Conservation (phyloP, 1,140 invertebrate genomes). For the Antheraea mylitta region DNA sequence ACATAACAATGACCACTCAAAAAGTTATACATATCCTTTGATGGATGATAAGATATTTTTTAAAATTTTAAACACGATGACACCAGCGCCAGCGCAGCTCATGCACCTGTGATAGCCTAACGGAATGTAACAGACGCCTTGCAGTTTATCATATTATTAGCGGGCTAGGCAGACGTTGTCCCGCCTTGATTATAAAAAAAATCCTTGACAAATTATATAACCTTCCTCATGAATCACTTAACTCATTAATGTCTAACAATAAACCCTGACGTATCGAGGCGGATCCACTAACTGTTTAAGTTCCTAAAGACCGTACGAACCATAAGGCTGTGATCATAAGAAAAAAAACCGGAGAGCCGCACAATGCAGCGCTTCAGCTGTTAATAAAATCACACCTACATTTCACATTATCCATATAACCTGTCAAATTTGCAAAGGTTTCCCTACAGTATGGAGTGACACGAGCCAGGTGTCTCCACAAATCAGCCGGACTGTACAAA, state of each 20-base stretch:
- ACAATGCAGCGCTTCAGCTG: not conserved
- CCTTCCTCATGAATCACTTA: too few species aligned
- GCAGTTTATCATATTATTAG: too few species aligned
- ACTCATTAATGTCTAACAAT: not conserved
- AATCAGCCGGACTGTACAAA: not conserved
- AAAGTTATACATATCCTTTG: too few species aligned
- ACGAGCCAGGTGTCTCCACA: conserved; percentile 1
- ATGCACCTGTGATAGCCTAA: too few species aligned
- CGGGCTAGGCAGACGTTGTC: too few species aligned
- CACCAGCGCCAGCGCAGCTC: too few species aligned
- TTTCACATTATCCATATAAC: not conserved
- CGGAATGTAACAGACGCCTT: too few species aligned
- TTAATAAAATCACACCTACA: conserved; percentile 3
- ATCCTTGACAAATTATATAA: too few species aligned
- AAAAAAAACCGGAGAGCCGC: not conserved
- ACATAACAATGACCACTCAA: too few species aligned
- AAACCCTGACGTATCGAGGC: not conserved
- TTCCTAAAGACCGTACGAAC: not conserved
- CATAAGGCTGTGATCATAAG: not conserved
- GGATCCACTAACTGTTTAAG: not conserved
- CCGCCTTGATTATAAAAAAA: too few species aligned
- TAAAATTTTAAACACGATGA: too few species aligned
- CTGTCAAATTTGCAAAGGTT: not conserved
- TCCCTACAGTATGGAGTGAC: not conserved
- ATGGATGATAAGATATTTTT: too few species aligned